Conservation (phyloP, 1,140 invertebrate species). For the Wiebesia pumilae region DNA sequence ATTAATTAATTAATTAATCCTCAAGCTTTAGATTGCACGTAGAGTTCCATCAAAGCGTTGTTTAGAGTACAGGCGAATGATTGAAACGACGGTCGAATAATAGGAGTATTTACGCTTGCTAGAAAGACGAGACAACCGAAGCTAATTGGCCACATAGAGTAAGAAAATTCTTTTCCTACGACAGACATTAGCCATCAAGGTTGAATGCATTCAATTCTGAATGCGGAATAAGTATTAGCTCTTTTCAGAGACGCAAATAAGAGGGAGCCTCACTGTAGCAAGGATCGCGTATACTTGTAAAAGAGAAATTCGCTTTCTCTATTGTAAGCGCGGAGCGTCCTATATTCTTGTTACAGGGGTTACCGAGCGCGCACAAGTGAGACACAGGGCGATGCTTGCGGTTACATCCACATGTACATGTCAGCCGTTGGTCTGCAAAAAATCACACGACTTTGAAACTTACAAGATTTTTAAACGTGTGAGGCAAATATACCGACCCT, state of each 20-base stretch:
- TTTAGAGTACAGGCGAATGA: background rate
- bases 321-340: background rate
- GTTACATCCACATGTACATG: background rate
- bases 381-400: background rate
- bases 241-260: background rate
- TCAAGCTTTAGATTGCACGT: background rate
- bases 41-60: background rate
- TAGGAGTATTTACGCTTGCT: background rate
- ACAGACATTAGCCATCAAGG: background rate
- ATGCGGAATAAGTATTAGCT: background rate
- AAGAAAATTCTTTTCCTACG: background rate
- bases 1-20: background rate
- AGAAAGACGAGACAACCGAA: background rate
- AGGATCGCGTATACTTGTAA: background rate
- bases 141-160: background rate
- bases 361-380: background rate
- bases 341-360: background rate
- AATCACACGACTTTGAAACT: background rate
- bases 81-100: background rate
- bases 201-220: background rate
- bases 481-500: background rate
- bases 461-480: background rate
- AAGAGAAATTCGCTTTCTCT: conserved; percentile 2
- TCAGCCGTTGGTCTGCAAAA: background rate
- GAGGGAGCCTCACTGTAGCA: background rate